Evolutionary conservation across 2,113 vertebrate species (phyloP).

Genomic region (Ailurus styani): DNA sequence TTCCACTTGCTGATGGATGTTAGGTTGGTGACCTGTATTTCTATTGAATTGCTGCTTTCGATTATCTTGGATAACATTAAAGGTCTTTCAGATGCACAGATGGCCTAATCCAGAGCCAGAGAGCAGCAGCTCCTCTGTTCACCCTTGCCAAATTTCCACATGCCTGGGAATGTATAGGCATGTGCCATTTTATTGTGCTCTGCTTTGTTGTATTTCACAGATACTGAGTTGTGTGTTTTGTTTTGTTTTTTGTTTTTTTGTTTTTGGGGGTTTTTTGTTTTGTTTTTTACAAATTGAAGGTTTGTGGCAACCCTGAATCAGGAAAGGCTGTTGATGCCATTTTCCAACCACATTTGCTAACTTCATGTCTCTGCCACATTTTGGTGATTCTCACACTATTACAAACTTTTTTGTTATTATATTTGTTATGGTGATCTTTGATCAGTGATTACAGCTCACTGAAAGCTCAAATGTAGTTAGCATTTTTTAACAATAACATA

Average conservation of each 20-base stretch:
- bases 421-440: background rate
- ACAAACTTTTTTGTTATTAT: background rate
- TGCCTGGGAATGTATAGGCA: background rate
- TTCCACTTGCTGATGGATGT: background rate
- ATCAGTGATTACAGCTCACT: background rate
- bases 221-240: background rate
- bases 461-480: background rate
- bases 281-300: background rate
- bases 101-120: background rate
- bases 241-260: background rate
- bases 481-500: background rate
- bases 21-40: background rate
- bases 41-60: background rate
- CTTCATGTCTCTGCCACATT: background rate
- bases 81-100: background rate
- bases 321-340: background rate
- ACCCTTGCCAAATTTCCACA: background rate
- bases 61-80: background rate
- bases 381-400: background rate
- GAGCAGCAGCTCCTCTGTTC: background rate
- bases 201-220: background rate
- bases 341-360: background rate
- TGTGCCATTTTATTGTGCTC: background rate
- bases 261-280: too few species aligned
- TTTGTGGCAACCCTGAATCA: background rate